These are phyloP conservation scores for Scaptodrosophila lebanonensis DNA, from an alignment of 1,140 invertebrate genomes.

Conservation along the genomic window DNA sequence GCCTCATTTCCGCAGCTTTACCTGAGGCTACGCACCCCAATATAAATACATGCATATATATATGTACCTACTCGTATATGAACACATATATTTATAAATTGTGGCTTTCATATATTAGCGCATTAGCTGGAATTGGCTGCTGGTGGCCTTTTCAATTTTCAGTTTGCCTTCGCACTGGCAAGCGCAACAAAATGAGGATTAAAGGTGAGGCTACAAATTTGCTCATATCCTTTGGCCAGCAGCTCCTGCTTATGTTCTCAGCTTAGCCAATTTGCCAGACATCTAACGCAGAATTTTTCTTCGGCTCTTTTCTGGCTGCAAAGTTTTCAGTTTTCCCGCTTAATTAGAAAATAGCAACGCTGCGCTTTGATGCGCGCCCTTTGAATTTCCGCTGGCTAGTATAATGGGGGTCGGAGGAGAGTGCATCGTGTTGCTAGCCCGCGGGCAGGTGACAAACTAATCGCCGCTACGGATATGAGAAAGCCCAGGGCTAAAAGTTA, in stretches of 20 bases:
- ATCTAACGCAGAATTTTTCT: constrained; percentile 19
- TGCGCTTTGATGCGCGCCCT: constrained; percentile 21
- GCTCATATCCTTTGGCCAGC: constrained; percentile 34
- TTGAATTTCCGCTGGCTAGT: constrained; percentile 69
- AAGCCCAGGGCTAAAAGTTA: constrained; percentile 42
- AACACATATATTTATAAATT: background rate
- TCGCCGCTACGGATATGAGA: constrained; percentile 65
- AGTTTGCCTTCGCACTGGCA: background rate
- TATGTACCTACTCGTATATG: background rate
- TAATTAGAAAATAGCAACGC: constrained; percentile 41
- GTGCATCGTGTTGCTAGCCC: too few relatives aligned
- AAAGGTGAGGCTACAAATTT: constrained; percentile 14
- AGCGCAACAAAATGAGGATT: too few relatives aligned
- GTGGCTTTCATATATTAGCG: constrained; percentile 1
- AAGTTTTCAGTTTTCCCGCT: constrained; percentile 55
- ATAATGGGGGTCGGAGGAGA: constrained; percentile 17
- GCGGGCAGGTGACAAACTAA: constrained; percentile 40
- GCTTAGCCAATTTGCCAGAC: constrained; percentile 13
- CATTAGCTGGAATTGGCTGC: constrained; percentile 33
- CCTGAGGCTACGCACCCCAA: background rate
- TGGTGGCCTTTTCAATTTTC: background rate
- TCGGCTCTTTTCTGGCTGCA: constrained; percentile 5
- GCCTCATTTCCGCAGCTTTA: constrained; percentile 25
- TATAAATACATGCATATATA: background rate
- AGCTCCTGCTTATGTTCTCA: background rate